A percentile compares a stretch with the other conserved stretches of the same genome.
phyloP scores from a whole-genome alignment of 2,113 vertebrate genomes.

The Alaudala cheleensis region DNA sequence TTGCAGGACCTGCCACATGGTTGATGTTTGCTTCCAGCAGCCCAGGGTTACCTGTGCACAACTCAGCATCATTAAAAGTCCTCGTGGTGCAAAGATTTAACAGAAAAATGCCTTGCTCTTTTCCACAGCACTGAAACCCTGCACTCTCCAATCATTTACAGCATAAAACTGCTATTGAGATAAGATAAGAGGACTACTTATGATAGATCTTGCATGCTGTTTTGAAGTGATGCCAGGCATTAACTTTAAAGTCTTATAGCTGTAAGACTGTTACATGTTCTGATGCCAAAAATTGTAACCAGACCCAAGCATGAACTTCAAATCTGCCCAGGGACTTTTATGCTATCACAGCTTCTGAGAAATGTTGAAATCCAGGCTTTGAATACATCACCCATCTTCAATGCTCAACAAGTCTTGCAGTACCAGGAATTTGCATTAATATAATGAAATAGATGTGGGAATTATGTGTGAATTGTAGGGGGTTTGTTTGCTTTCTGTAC shows the following conservation, averaged over 20 bases:
- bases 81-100: background rate
- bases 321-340: constrained; percentile 42
- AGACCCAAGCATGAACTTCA: constrained; percentile 58
- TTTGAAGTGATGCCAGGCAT: constrained; percentile 65
- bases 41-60: background rate
- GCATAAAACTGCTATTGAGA: constrained; percentile 66
- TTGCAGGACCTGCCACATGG: background rate
- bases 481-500: background rate
- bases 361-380: constrained; percentile 33
- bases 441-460: constrained; percentile 13
- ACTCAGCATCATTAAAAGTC: background rate
- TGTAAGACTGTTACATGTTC: constrained; percentile 45
- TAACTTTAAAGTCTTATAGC: constrained; percentile 59
- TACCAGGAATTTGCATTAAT: constrained; percentile 18
- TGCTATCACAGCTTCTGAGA: constrained; percentile 9
- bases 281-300: constrained; percentile 62
- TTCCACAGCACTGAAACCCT: constrained; percentile 16
- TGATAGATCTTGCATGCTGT: constrained; percentile 57
- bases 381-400: background rate
- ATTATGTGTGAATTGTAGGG: background rate
- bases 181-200: constrained; percentile 70
- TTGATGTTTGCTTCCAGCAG: background rate
- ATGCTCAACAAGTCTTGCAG: background rate
- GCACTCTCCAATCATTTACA: constrained; percentile 41
- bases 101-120: background rate